Percentiles rank a stretch among this genome's conserved stretches.
These are phyloP conservation scores for Scaptomyza flava DNA, from an alignment of 2,888 invertebrate species.

Conservation along the genomic window DNA sequence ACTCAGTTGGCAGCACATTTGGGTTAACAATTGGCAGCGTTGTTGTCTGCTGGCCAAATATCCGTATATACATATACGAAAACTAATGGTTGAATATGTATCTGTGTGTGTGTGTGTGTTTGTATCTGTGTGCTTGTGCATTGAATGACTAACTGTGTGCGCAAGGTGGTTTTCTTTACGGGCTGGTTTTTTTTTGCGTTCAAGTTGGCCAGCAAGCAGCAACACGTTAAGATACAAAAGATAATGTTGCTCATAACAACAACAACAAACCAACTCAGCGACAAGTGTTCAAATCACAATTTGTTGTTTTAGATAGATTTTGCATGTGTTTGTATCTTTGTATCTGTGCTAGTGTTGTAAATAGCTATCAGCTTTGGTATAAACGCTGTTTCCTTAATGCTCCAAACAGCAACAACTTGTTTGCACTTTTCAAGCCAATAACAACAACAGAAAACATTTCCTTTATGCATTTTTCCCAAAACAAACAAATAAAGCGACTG, in stretches of 20 bases:
- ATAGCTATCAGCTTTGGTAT: slow-evolving; percentile 23
- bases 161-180: slow-evolving; percentile 70
- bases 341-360: slow-evolving; percentile 22
- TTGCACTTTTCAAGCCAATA: not conserved
- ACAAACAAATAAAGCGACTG: not conserved
- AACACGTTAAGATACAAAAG: slow-evolving; percentile 24
- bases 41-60: slow-evolving; percentile 64
- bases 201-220: slow-evolving; percentile 35
- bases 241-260: slow-evolving; percentile 18
- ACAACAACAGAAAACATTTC: slow-evolving; percentile 32
- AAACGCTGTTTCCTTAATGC: slow-evolving; percentile 63
- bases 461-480: slow-evolving; percentile 22
- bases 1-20: slow-evolving; percentile 79
- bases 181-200: slow-evolving; percentile 25
- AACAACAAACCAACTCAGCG: slow-evolving; percentile 1
- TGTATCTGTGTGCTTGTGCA: slow-evolving; percentile 35
- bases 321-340: slow-evolving; percentile 15
- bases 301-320: slow-evolving; percentile 20
- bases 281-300: slow-evolving; percentile 51
- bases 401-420: slow-evolving; percentile 32
- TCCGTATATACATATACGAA: slow-evolving; percentile 41
- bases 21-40: slow-evolving; percentile 73
- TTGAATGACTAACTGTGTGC: slow-evolving; percentile 72
- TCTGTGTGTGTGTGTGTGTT: slow-evolving; percentile 19
- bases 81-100: slow-evolving; percentile 4